Conservation (phyloP, 2,888 invertebrate species). For the Orthonevra nobilis region DNA sequence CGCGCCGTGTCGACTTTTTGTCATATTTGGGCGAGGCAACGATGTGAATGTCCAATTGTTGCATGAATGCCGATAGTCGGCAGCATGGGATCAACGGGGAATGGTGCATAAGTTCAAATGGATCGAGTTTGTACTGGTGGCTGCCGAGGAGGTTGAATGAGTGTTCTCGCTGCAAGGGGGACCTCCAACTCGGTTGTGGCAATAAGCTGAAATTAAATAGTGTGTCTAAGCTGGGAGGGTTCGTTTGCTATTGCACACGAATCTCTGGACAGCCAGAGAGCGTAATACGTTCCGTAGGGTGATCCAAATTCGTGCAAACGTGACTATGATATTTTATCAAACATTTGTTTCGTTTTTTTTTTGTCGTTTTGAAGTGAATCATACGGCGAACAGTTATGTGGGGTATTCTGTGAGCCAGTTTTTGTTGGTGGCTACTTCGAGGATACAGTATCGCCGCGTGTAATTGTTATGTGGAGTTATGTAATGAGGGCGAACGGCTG, state of each 20-base stretch:
- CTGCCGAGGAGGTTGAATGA: conserved; percentile 9
- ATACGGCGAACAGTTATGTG: conserved; percentile 50
- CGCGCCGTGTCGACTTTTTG: conserved; percentile 62
- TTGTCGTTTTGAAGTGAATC: conserved; percentile 42
- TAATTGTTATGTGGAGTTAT: conserved; percentile 69
- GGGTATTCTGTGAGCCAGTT: conserved; percentile 45
- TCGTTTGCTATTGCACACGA: conserved; percentile 6
- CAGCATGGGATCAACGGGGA: conserved; percentile 36
- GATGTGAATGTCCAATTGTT: conserved; percentile 65
- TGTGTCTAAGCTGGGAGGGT: conserved; percentile 62
- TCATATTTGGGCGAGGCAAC: conserved; percentile 69
- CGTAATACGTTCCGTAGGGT: conserved; percentile 66
- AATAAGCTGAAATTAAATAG: conserved; percentile 64
- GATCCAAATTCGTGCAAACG: conserved; percentile 71
- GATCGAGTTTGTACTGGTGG: conserved; percentile 17
- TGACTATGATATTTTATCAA: conserved; percentile 70
- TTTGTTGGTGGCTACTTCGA: conserved; percentile 58
- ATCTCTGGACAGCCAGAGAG: conserved; percentile 17
- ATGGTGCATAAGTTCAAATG: conserved; percentile 49
- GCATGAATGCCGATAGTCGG: conserved; percentile 35
- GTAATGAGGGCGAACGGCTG: conserved; percentile 38
- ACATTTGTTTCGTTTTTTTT: conserved; percentile 28
- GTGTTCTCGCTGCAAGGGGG: conserved; percentile 19
- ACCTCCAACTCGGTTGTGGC: conserved; percentile 42
- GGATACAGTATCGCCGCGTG: conserved; percentile 45